These are phyloP conservation scores for Pristionchus maxplancki DNA, from an alignment of 2,888 invertebrate species.

Conservation along the genomic window DNA sequence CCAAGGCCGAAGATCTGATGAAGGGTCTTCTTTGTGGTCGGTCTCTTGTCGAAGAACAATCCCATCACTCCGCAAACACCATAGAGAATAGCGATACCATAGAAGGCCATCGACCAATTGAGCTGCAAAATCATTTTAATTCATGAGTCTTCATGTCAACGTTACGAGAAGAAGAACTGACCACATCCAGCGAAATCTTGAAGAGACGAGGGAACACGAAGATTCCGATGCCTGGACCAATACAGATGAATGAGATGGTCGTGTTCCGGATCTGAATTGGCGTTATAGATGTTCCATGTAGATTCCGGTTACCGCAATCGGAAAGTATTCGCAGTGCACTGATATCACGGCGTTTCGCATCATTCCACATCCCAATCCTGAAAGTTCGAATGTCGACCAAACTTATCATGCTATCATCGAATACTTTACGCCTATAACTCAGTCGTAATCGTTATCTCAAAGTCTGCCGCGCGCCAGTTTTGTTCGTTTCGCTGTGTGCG, in stretches of 20 bases:
- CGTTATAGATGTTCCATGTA: not conserved
- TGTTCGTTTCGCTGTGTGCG: conserved; percentile 2
- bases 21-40: conserved; percentile 55
- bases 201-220: conserved; percentile 62
- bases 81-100: conserved; percentile 57
- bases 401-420: not conserved
- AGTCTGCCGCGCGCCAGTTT: not conserved
- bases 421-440: conserved; percentile 4
- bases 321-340: conserved; percentile 67
- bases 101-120: conserved; percentile 60
- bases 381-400: conserved; percentile 18
- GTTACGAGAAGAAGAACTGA: conserved; percentile 41
- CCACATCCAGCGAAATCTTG: conserved; percentile 57
- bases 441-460: conserved; percentile 22
- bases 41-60: conserved; percentile 57
- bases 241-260: conserved; percentile 59
- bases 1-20: conserved; percentile 54
- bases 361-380: conserved; percentile 63
- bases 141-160: too few relatives aligned
- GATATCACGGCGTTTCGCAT: conserved; percentile 66
- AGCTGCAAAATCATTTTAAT: conserved; percentile 54
- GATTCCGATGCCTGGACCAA: conserved; percentile 65
- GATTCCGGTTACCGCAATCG: conserved; percentile 46
- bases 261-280: not conserved
- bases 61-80: conserved; percentile 59